phyloP scores from a whole-genome alignment of 2,888 invertebrate species.

The Strigamia crassipes region DNA sequence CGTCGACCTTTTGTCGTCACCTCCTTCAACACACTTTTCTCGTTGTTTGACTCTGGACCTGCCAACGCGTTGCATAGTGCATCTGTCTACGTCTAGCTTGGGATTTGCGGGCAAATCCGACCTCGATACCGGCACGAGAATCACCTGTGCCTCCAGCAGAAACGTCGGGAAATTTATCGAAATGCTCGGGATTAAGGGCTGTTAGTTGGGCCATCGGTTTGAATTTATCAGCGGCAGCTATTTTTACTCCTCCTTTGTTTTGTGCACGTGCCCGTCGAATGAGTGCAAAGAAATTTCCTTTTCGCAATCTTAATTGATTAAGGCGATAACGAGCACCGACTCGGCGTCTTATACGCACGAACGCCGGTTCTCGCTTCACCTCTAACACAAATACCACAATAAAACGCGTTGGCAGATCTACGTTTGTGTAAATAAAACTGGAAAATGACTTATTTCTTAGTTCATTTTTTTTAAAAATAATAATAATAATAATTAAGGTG shows the following conservation, averaged over 20 bases:
- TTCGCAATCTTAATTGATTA: conserved; percentile 33
- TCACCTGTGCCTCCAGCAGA: conserved; percentile 18
- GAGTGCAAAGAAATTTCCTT: conserved; percentile 26
- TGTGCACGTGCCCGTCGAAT: conserved; percentile 33
- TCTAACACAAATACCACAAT: conserved; percentile 28
- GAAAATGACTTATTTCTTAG: conserved; percentile 29
- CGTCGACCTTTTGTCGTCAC: conserved; percentile 11
- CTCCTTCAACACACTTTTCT: conserved; percentile 25
- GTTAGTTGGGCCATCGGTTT: conserved; percentile 26
- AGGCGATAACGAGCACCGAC: conserved; percentile 25
- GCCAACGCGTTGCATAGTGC: conserved; percentile 20
- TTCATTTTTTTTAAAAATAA: conserved; percentile 25
- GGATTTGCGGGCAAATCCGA: conserved; percentile 33
- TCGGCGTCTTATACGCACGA: conserved; percentile 27
- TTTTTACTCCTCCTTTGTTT: conserved; percentile 29
- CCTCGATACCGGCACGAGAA: conserved; percentile 22
- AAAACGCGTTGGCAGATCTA: conserved; percentile 34
- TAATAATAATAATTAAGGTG: not conserved
- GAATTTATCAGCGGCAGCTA: conserved; percentile 34
- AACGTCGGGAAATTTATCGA: conserved; percentile 15
- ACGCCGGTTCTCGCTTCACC: conserved; percentile 24
- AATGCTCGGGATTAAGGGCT: conserved; percentile 20
- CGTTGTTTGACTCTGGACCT: conserved; percentile 23
- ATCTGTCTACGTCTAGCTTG: conserved; percentile 3
- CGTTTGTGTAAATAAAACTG: conserved; percentile 28